Conservation (phyloP, 2,888 invertebrate genomes). For the Agrotis exclamationis region DNA sequence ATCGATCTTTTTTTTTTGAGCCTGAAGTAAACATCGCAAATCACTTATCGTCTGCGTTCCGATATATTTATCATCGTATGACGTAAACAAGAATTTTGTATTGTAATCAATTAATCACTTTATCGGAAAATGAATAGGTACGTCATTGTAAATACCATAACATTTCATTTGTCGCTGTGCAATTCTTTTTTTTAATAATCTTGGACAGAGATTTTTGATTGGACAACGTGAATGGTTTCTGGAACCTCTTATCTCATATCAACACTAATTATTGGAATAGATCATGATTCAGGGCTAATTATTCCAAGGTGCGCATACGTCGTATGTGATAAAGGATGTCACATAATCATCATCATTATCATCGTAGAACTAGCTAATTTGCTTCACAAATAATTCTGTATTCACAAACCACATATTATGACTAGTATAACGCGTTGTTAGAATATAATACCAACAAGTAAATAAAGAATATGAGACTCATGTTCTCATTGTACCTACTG, state of each 20-base stretch:
- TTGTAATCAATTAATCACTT: conserved; percentile 41
- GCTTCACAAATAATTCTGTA: conserved; percentile 24
- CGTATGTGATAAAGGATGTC: neutral
- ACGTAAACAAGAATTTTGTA: conserved; percentile 23
- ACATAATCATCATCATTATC: neutral
- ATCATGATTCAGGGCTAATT: neutral
- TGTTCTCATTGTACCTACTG: conserved; percentile 14
- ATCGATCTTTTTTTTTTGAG: conserved; percentile 17
- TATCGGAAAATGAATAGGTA: conserved; percentile 26
- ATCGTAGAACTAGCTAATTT: conserved; percentile 18
- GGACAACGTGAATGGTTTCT: neutral
- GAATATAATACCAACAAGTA: conserved; percentile 19
- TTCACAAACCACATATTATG: conserved; percentile 13
- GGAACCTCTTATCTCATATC: neutral
- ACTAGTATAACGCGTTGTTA: conserved; percentile 4
- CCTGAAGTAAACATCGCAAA: conserved; percentile 28
- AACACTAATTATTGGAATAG: neutral
- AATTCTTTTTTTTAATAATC: neutral
- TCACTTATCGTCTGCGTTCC: conserved; percentile 2
- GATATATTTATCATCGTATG: conserved; percentile 31
- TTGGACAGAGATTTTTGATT: neutral
- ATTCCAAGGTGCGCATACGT: neutral
- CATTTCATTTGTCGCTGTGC: neutral
- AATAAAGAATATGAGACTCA: conserved; percentile 36
- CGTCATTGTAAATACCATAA: conserved; percentile 37